phyloP scores from a whole-genome alignment of 2,888 invertebrate species.

The Pristionchus japonicus region DNA sequence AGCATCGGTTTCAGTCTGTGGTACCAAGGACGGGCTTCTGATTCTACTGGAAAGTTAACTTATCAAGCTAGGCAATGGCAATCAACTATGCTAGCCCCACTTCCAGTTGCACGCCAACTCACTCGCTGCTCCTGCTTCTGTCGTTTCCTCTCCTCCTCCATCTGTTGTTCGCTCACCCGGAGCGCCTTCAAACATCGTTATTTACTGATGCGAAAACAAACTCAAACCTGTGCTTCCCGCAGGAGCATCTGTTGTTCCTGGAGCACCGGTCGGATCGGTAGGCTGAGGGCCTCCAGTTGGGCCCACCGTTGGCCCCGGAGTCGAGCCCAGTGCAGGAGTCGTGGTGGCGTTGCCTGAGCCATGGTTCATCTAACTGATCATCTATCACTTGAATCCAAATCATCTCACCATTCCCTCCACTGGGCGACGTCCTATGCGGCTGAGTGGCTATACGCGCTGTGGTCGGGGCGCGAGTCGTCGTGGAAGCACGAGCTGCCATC shows the following conservation, averaged over 20 bases:
- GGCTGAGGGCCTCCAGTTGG: neutral
- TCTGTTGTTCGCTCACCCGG: neutral
- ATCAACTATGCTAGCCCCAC: too few species aligned
- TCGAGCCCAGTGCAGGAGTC: neutral
- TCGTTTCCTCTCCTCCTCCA: neutral
- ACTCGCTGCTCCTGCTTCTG: neutral
- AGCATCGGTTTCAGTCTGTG: neutral
- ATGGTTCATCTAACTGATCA: too few species aligned
- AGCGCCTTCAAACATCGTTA: neutral
- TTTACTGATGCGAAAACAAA: neutral
- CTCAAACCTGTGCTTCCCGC: neutral
- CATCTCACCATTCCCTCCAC: neutral
- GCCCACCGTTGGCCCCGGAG: neutral
- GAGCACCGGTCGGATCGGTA: neutral
- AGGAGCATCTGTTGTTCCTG: neutral
- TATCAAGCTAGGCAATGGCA: too few species aligned
- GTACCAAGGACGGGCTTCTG: neutral
- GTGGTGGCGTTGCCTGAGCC: neutral
- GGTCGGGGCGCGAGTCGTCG: neutral
- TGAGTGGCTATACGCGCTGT: neutral
- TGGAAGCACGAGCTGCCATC: neutral
- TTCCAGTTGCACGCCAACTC: too few species aligned
- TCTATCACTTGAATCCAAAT: neutral
- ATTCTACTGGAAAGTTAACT: neutral
- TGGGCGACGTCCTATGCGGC: constrained; percentile 11